A percentile compares a stretch with the other conserved stretches of the same genome.
phyloP scores from a whole-genome alignment of 2,797 vertebrate species.

The Myotis findleyi region DNA sequence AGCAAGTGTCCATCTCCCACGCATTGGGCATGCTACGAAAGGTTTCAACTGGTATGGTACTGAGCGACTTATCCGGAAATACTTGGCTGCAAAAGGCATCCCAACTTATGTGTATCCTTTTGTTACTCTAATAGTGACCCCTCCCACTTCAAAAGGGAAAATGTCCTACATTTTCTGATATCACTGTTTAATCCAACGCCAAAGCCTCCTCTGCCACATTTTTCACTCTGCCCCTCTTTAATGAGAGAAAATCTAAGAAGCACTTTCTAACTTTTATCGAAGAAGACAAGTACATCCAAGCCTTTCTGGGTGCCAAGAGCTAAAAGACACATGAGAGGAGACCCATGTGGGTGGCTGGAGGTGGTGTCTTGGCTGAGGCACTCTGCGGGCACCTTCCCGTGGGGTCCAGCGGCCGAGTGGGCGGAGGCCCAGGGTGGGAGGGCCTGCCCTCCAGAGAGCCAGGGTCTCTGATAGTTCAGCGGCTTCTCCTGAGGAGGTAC shows the following conservation, averaged over 20 bases:
- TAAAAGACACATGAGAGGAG: background rate
- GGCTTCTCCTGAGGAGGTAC: constrained; percentile 87
- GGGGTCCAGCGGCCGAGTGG: too few relatives aligned
- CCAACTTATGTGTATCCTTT: constrained; percentile 94
- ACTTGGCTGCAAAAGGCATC: constrained; percentile 91
- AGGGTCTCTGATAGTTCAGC: constrained; percentile 91
- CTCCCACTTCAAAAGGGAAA: background rate
- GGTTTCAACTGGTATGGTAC: constrained; percentile 98
- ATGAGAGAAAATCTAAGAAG: background rate
- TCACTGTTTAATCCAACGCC: background rate
- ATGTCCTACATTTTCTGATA: background rate
- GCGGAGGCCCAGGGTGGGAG: too few relatives aligned
- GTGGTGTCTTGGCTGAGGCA: too few relatives aligned
- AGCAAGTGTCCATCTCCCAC: constrained; percentile 96
- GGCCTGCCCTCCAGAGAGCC: too few relatives aligned
- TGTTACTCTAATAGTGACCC: background rate
- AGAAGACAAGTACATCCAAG: background rate
- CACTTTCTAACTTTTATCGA: background rate
- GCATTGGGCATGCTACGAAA: constrained; percentile 94
- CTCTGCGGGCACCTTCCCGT: too few relatives aligned
- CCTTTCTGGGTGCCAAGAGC: background rate
- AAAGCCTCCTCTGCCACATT: background rate
- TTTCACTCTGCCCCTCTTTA: background rate
- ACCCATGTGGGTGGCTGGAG: background rate
- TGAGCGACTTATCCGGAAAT: constrained; percentile 94